Percentiles rank a stretch among this genome's conserved stretches.
Evolutionary conservation across 1,140 invertebrate species (phyloP).

Genomic region (fruit fly (Drosophila melanogaster)): Release_6_plus_ISO1_MT NT_033777.3:8448501-8449000

Average conservation of each 20-base stretch:
- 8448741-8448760: constrained; percentile 48
- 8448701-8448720: background rate
- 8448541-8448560: constrained; percentile 3
- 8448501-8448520: constrained; percentile 48
- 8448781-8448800: constrained; percentile 23
- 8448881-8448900: constrained; percentile 58
- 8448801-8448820: constrained; percentile 39
- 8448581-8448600: too few relatives aligned
- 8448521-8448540: constrained; percentile 8
- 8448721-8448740: background rate
- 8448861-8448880: constrained; percentile 21
- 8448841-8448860: constrained; percentile 73
- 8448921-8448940: constrained; percentile 63
- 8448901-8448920: constrained; percentile 29
- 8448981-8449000: constrained; percentile 9
- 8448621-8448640: too few relatives aligned
- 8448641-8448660: background rate
- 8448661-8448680: background rate
- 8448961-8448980: constrained; percentile 9
- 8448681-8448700: background rate
- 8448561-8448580: too few relatives aligned
- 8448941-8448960: constrained; percentile 23
- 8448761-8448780: constrained; percentile 66
- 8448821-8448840: constrained; percentile 62
- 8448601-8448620: too few relatives aligned